A percentile compares a stretch with the other conserved stretches of the same genome.
These are phyloP conservation scores for Eretmochelys imbricata DNA, from an alignment of 2,113 vertebrate genomes.

Conservation along the genomic window DNA sequence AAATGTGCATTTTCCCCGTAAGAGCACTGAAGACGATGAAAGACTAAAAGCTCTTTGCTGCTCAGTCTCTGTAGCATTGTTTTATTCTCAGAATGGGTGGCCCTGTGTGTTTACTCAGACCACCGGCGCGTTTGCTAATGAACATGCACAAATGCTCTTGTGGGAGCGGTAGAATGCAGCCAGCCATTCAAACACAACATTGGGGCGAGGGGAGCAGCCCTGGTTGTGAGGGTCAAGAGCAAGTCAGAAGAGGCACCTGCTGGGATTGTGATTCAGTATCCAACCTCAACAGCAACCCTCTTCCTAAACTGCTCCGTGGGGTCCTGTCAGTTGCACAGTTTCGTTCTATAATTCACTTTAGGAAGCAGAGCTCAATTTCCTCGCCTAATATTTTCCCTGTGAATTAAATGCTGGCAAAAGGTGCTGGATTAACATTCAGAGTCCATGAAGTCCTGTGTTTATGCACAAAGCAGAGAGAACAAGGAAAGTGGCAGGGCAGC, in stretches of 20 bases:
- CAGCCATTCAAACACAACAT: constrained; percentile 21
- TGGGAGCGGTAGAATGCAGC: constrained; percentile 28
- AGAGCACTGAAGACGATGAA: not conserved
- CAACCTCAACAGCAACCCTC: not conserved
- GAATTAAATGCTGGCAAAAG: not conserved
- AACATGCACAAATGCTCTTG: not conserved
- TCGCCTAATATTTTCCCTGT: not conserved
- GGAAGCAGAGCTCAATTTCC: not conserved
- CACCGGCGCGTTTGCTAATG: not conserved
- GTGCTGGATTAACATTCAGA: not conserved
- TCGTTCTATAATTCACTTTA: not conserved
- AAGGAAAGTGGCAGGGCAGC: not conserved
- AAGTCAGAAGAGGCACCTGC: constrained; percentile 27
- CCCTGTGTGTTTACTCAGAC: not conserved
- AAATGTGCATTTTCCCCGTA: not conserved
- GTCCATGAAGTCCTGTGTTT: not conserved
- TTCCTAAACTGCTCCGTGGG: not conserved
- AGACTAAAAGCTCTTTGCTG: not conserved
- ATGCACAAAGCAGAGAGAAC: not conserved
- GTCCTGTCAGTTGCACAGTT: not conserved
- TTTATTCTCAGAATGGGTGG: constrained; percentile 45
- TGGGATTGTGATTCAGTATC: not conserved
- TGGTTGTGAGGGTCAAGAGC: not conserved
- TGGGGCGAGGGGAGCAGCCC: not conserved
- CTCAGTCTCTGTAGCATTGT: accelerated